phyloP scores from a whole-genome alignment of 2,888 invertebrate genomes.

The Agonum fuliginosum region DNA sequence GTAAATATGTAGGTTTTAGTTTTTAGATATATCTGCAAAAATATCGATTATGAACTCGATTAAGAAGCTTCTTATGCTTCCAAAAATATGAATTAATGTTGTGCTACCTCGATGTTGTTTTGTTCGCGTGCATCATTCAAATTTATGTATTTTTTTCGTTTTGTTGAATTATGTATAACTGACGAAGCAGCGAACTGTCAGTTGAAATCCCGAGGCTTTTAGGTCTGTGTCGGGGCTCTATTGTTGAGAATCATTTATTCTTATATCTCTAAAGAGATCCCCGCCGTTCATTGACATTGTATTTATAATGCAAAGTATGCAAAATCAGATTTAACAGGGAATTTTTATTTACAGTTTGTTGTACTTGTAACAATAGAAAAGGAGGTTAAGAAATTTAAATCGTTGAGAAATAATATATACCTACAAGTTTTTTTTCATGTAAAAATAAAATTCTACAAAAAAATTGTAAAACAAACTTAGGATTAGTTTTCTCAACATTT shows the following conservation, averaged over 20 bases:
- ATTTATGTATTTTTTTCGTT: conserved; percentile 35
- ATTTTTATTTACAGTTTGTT: too few species aligned
- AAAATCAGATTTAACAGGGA: too few species aligned
- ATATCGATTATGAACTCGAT: too few species aligned
- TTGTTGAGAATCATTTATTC: conserved; percentile 18
- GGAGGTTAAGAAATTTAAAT: too few species aligned
- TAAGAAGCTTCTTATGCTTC: background rate
- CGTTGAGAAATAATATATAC: too few species aligned
- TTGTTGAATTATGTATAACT: conserved; percentile 37
- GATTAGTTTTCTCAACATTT: too few species aligned
- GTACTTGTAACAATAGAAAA: too few species aligned
- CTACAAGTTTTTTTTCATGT: too few species aligned
- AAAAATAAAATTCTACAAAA: too few species aligned
- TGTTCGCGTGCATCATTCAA: conserved; percentile 20
- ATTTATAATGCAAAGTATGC: background rate
- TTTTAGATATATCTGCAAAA: too few species aligned
- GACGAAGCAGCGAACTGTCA: background rate
- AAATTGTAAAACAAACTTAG: too few species aligned
- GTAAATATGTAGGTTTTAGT: too few species aligned
- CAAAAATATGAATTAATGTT: conserved; percentile 30
- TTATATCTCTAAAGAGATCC: conserved; percentile 8
- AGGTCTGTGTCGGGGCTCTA: background rate
- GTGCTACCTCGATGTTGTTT: conserved; percentile 5
- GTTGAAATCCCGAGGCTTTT: background rate
- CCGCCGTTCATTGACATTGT: background rate